Evolutionary conservation across 1,140 invertebrate species (phyloP), one percentile per base, ranked within the genome.

Genomic region (Popillia japonica): DNA sequence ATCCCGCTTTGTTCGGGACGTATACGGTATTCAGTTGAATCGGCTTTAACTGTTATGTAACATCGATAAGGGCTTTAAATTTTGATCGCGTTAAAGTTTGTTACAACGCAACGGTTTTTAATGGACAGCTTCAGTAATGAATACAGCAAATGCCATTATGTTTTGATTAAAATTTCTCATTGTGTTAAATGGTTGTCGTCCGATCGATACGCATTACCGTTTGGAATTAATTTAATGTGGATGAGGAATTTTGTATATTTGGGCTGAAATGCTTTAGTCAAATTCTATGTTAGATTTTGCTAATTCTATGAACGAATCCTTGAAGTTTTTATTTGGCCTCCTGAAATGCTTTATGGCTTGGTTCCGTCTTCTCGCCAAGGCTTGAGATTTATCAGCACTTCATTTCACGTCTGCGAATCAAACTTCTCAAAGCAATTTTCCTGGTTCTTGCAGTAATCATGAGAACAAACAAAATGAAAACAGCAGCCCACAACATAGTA

Each of bases 121-220:
- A 55, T 55, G 48, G 48, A 55, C 14, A 55, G n/a, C 17, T 14
- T 55, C 48, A 55, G 17, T 55, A 55, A 55, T 55, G 48, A n/a
- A 17, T 17, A 7, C 48, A 55, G 14, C 14, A 17, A 55, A 17
- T n/a, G 14, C 48, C 48, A 17, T 55, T n/a, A 55, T 55, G 17
- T 55, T 55, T 55, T 55, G 14, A 55, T 55, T 55, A 55, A 55
- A 55, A 55, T 55, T 55, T 55, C 48, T 17, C 48, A 17, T 17
- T 17, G 11, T 55, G 14, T 55, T 55, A n/a, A 55, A 55, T 7
- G 27, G 27, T 34, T 17, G 48, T 55, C 48, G 14, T 55, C 48
- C 48, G 17, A 55, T 55, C 48, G 48, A 55, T 55, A 55, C 48
- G 48, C n/a, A 0, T 55, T 55, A 44, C 2, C 42, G 42, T 44